phyloP scores from a whole-genome alignment of 2,888 invertebrate genomes.

The Amphipoea lucens region DNA sequence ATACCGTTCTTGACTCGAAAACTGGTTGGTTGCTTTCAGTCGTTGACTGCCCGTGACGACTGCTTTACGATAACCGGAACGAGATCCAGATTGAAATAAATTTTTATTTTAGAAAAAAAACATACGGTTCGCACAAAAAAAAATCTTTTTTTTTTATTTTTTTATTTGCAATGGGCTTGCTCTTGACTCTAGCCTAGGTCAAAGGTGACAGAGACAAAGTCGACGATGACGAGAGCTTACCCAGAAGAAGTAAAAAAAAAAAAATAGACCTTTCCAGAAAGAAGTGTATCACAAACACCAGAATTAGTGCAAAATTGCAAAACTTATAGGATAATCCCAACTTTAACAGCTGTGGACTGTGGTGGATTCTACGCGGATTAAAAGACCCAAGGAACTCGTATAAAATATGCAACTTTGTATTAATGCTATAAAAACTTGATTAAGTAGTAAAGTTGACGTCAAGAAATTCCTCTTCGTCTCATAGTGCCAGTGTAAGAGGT shows the following conservation, averaged over 20 bases:
- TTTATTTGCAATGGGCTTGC: too few relatives aligned
- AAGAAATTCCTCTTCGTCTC: slow-evolving; percentile 16
- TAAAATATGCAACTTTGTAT: slow-evolving; percentile 50
- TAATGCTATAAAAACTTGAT: slow-evolving; percentile 43
- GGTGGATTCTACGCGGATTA: slow-evolving; percentile 17
- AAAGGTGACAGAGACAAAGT: too few relatives aligned
- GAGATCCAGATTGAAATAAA: neutral
- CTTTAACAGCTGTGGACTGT: slow-evolving; percentile 21
- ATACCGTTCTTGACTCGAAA: neutral
- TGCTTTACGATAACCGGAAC: neutral
- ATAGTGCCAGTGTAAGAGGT: slow-evolving; percentile 12
- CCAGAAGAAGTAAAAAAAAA: too few relatives aligned
- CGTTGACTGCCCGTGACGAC: neutral
- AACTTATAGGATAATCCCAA: slow-evolving; percentile 20
- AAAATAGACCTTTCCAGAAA: neutral
- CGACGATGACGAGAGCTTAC: too few relatives aligned
- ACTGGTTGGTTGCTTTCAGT: neutral
- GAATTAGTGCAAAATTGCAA: slow-evolving; percentile 9
- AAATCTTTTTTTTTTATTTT: too few relatives aligned
- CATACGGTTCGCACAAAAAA: neutral
- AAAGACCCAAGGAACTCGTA: slow-evolving; percentile 15
- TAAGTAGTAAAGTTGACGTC: slow-evolving; percentile 38
- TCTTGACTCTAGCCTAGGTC: too few relatives aligned
- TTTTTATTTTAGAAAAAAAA: neutral
- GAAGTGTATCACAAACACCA: neutral